Evolutionary conservation across 2,888 invertebrate genomes (phyloP).

Genomic region (Sphecodes monilicornis): DNA sequence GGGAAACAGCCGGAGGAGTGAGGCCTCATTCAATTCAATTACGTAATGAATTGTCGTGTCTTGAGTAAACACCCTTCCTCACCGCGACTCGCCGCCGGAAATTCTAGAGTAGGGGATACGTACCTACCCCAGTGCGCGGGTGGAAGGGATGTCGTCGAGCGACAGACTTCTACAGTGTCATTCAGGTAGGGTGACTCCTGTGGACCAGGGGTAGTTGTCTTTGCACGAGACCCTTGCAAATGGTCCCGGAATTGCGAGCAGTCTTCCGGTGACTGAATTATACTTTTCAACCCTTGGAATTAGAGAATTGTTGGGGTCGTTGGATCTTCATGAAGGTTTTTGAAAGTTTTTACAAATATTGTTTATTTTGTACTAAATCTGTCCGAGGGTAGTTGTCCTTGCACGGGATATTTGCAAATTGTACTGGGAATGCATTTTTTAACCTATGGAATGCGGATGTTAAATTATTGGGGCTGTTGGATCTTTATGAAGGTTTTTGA

Average conservation of each 20-base stretch:
- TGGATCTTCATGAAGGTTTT: too few species aligned
- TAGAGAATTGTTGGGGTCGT: too few species aligned
- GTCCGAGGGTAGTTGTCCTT: too few species aligned
- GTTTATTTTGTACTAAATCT: too few species aligned
- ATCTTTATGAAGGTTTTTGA: too few species aligned
- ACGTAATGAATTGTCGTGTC: constrained; percentile 85
- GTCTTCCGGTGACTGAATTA: background rate
- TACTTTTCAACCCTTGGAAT: too few species aligned
- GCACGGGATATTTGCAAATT: too few species aligned
- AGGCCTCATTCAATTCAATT: constrained; percentile 84
- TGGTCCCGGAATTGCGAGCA: background rate
- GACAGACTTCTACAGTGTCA: constrained; percentile 32
- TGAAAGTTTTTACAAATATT: too few species aligned
- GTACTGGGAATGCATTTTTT: too few species aligned
- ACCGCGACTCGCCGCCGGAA: constrained; percentile 77
- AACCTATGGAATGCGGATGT: too few species aligned
- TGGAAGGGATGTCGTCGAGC: constrained; percentile 33
- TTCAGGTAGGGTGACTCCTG: constrained; percentile 32
- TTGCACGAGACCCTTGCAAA: background rate
- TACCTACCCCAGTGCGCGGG: constrained; percentile 20
- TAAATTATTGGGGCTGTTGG: too few species aligned
- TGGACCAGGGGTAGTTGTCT: background rate
- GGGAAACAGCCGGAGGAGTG: constrained; percentile 62
- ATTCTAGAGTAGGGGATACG: constrained; percentile 62
- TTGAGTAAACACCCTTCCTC: constrained; percentile 84